phyloP scores from a whole-genome alignment of 2,888 invertebrate species.

The Abrostola tripartita region DNA sequence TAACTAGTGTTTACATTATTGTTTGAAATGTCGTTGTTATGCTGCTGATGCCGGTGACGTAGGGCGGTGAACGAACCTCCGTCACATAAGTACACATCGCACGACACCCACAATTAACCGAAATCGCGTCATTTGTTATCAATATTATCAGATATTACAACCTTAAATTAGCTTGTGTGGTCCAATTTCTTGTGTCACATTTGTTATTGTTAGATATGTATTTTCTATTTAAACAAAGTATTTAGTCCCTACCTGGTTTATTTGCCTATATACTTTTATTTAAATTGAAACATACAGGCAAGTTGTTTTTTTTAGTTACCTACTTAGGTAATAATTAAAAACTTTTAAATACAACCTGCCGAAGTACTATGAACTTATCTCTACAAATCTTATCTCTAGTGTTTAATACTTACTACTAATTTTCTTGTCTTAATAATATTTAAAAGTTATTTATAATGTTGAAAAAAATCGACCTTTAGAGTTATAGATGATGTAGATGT shows the following conservation, averaged over 20 bases:
- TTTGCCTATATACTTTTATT: too few species aligned
- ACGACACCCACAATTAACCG: slow-evolving; percentile 53
- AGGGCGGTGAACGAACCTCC: slow-evolving; percentile 67
- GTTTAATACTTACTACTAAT: too few species aligned
- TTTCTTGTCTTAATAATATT: background rate
- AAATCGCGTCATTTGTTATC: slow-evolving; percentile 48
- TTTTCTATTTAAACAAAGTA: too few species aligned
- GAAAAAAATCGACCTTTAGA: background rate
- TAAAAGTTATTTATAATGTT: background rate
- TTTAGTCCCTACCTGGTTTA: too few species aligned
- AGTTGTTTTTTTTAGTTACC: too few species aligned
- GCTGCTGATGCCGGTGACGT: slow-evolving; percentile 55
- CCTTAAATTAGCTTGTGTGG: slow-evolving; percentile 38
- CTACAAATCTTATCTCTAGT: too few species aligned
- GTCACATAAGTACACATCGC: slow-evolving; percentile 50
- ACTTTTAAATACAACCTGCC: too few species aligned
- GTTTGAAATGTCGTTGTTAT: slow-evolving; percentile 6
- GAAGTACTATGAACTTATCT: too few species aligned
- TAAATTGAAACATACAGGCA: too few species aligned
- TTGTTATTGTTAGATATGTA: background rate
- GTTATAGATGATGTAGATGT: background rate
- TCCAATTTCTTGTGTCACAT: slow-evolving; percentile 35
- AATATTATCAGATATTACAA: slow-evolving; percentile 36
- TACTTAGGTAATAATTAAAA: too few species aligned
- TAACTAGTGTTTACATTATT: background rate